phyloP scores from a whole-genome alignment of 2,888 invertebrate species.

The Serrognathus titanus region DNA sequence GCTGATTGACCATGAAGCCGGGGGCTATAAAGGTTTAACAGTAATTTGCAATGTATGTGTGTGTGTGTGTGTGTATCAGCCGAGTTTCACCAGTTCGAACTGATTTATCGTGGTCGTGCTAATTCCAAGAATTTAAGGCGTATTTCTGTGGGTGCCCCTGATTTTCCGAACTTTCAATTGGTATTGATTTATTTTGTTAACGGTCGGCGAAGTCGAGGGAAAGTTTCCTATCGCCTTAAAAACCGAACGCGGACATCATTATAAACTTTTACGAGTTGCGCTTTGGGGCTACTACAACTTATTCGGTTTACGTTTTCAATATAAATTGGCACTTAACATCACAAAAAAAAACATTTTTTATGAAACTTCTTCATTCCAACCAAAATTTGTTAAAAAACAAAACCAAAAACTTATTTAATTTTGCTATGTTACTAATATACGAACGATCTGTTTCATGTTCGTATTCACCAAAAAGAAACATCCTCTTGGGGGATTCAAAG shows the following conservation, averaged over 20 bases:
- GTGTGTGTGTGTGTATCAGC: too few relatives aligned
- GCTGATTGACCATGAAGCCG: slow-evolving; percentile 24
- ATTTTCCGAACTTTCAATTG: slow-evolving; percentile 14
- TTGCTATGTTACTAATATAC: too few relatives aligned
- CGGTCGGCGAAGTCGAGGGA: slow-evolving; percentile 4
- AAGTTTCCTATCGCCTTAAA: neutral
- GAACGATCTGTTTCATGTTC: too few relatives aligned
- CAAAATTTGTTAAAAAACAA: too few relatives aligned
- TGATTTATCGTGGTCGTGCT: too few relatives aligned
- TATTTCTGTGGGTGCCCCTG: neutral
- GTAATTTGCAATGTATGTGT: slow-evolving; percentile 20
- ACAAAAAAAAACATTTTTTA: neutral
- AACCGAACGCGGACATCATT: neutral
- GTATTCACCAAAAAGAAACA: too few relatives aligned
- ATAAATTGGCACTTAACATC: neutral
- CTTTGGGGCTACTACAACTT: neutral
- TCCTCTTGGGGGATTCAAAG: too few relatives aligned
- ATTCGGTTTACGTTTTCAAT: neutral
- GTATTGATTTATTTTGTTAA: slow-evolving; percentile 17
- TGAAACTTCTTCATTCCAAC: too few relatives aligned
- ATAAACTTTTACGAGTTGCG: neutral
- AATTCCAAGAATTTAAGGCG: too few relatives aligned
- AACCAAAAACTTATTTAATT: too few relatives aligned
- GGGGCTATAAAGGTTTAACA: slow-evolving; percentile 18
- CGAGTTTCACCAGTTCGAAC: too few relatives aligned